A percentile compares a stretch with the other conserved stretches of the same genome.
These are phyloP conservation scores for Brachionus rotundiformis DNA, from an alignment of 1,140 invertebrate genomes.

Conservation along the genomic window DNA sequence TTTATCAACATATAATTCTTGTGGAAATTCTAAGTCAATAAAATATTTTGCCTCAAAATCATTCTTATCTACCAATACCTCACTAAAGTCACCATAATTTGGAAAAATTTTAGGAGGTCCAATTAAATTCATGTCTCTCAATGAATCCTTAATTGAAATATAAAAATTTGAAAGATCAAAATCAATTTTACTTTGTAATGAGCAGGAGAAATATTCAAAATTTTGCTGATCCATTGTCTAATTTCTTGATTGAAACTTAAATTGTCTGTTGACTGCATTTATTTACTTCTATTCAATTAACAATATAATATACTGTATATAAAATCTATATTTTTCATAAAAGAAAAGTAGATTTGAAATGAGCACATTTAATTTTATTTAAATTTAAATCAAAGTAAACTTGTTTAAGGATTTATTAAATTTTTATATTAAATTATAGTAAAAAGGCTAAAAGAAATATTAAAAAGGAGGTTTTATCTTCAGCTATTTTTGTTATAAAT, in stretches of 20 bases:
- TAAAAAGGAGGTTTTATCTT: not conserved
- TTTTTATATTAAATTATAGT: not conserved
- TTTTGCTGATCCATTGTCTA: constrained; percentile 26
- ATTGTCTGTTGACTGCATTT: not conserved
- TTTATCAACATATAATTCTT: constrained; percentile 23
- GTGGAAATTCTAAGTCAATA: constrained; percentile 53
- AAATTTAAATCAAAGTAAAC: not conserved
- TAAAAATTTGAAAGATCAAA: not conserved
- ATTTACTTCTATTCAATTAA: not conserved
- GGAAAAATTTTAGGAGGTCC: constrained; percentile 52
- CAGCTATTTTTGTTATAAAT: not conserved
- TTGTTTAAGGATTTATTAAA: not conserved
- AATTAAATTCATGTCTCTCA: constrained; percentile 20
- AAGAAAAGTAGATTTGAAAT: not conserved
- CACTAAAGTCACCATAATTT: constrained; percentile 50
- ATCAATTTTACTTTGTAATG: not conserved
- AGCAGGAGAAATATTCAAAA: not conserved
- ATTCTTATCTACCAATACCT: constrained; percentile 37
- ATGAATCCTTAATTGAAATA: not conserved
- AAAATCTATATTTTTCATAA: too few species aligned
- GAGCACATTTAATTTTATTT: too few species aligned
- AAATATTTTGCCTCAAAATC: constrained; percentile 50
- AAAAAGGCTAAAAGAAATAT: not conserved
- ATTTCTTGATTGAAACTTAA: not conserved
- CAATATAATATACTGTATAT: too few species aligned